These are phyloP conservation scores for Hipposideros armiger DNA, from an alignment of 2,113 vertebrate species.

Conservation along the genomic window DNA sequence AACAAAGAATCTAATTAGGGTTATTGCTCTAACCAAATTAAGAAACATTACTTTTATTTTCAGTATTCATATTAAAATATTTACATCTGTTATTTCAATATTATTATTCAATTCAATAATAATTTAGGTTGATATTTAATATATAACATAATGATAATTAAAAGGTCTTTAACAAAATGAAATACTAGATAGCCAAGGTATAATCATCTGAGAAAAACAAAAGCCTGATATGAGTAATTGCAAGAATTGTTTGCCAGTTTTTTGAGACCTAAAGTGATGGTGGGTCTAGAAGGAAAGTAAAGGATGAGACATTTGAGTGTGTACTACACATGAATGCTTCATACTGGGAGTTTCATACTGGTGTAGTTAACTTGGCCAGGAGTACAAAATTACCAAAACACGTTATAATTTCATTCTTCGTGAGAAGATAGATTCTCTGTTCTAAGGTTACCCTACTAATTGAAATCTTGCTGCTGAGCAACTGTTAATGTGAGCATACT, in stretches of 20 bases:
- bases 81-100: background rate
- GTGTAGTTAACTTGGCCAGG: background rate
- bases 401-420: background rate
- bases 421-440: background rate
- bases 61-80: background rate
- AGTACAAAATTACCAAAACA: background rate
- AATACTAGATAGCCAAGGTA: background rate
- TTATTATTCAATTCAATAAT: background rate
- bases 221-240: background rate
- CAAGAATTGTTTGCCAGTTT: background rate
- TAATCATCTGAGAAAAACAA: background rate
- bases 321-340: background rate
- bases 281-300: background rate
- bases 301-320: background rate
- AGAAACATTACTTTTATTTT: background rate
- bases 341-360: background rate
- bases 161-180: background rate
- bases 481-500: background rate
- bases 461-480: background rate
- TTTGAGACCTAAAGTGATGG: background rate
- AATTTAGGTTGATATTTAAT: background rate
- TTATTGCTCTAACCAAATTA: background rate
- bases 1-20: background rate
- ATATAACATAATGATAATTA: background rate
- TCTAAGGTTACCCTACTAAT: background rate